These are phyloP conservation scores for Temnothorax ravouxi DNA, from an alignment of 2,888 invertebrate genomes.

Conservation along the genomic window DNA sequence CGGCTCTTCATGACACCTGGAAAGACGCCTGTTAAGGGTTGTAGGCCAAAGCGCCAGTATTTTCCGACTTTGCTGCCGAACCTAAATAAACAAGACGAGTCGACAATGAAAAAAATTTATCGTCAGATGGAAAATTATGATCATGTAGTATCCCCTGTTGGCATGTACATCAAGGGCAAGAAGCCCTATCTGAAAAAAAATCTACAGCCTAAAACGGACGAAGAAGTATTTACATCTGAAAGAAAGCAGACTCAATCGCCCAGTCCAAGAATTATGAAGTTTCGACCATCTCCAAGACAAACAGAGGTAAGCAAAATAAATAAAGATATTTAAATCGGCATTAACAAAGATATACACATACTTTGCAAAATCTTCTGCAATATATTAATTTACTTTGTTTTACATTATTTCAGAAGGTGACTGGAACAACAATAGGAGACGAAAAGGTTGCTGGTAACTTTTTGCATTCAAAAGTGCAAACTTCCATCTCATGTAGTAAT, in stretches of 20 bases:
- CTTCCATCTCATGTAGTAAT: constrained; percentile 68
- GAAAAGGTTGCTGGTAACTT: constrained; percentile 68
- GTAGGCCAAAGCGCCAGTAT: constrained; percentile 67
- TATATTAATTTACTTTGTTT: background rate
- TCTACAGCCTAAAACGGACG: constrained; percentile 66
- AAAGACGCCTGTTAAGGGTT: constrained; percentile 63
- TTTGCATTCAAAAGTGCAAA: constrained; percentile 72
- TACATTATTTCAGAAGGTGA: constrained; percentile 14
- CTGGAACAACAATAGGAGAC: background rate
- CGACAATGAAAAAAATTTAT: constrained; percentile 62
- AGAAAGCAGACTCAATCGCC: constrained; percentile 4
- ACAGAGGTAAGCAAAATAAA: constrained; percentile 6
- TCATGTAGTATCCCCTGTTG: constrained; percentile 80
- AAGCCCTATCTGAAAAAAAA: constrained; percentile 77
- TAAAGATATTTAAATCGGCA: background rate
- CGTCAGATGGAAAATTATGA: constrained; percentile 69
- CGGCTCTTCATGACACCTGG: constrained; percentile 74
- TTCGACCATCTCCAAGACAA: constrained; percentile 42
- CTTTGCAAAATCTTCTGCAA: background rate
- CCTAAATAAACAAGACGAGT: background rate
- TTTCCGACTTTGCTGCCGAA: constrained; percentile 61
- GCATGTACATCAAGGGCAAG: constrained; percentile 80
- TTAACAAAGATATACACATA: background rate
- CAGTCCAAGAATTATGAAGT: constrained; percentile 34
- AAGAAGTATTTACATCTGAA: constrained; percentile 29